Evolutionary conservation across 2,113 vertebrate genomes (phyloP).

Genomic region (Egretta garzetta): DNA sequence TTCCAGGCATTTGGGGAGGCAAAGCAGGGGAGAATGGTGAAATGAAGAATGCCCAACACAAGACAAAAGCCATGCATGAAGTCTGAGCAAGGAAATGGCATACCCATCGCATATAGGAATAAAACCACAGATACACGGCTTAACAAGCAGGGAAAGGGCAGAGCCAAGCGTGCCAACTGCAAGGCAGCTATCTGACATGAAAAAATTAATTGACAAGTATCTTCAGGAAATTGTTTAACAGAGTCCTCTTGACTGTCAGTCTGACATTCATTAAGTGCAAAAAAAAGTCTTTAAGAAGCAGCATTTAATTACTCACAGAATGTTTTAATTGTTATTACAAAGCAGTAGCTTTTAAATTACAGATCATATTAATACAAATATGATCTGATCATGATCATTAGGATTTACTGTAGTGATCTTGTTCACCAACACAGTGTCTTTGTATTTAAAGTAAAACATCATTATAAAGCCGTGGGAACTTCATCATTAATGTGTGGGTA

Average conservation of each 20-base stretch:
- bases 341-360: conserved; percentile 29
- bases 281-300: not conserved
- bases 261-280: not conserved
- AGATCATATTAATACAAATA: not conserved
- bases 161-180: not conserved
- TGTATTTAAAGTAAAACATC: not conserved
- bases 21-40: not conserved
- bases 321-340: conserved; percentile 26
- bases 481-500: not conserved
- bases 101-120: not conserved
- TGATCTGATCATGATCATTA: not conserved
- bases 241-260: not conserved
- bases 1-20: not conserved
- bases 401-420: not conserved
- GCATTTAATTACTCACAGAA: not conserved
- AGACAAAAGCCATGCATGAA: not conserved
- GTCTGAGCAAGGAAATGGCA: not conserved
- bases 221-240: not conserved
- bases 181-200: not conserved
- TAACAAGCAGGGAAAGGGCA: not conserved
- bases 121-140: not conserved
- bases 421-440: not conserved
- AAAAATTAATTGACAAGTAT: not conserved
- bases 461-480: conserved; percentile 38
- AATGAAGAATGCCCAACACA: not conserved